phyloP scores from a whole-genome alignment of 2,888 invertebrate species.

The Megastigmus dorsalis region DNA sequence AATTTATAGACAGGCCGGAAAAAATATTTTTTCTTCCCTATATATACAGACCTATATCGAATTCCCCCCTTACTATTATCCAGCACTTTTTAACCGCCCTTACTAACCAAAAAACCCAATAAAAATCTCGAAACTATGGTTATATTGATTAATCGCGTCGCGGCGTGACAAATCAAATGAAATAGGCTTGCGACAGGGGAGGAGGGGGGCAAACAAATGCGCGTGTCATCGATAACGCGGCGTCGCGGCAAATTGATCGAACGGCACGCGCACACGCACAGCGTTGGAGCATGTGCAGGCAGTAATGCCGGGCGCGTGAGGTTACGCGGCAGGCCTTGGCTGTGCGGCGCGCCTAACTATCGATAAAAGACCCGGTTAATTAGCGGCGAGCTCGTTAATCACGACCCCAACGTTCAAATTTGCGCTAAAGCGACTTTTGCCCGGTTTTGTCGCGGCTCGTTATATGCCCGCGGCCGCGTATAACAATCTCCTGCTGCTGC shows the following conservation, averaged over 20 bases:
- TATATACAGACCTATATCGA: too few species aligned
- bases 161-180: slow-evolving; percentile 26
- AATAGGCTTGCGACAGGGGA: neutral
- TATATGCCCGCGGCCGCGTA: neutral
- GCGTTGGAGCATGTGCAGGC: too few species aligned
- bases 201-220: slow-evolving; percentile 10
- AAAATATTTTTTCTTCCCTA: too few species aligned
- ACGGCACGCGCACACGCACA: neutral
- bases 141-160: slow-evolving; percentile 17
- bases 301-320: neutral
- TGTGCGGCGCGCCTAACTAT: slow-evolving; percentile 22
- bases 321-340: neutral
- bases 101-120: too few species aligned
- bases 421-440: neutral
- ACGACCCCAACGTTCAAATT: slow-evolving; percentile 9
- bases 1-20: too few species aligned
- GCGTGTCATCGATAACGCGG: slow-evolving; percentile 9
- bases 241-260: slow-evolving; percentile 16
- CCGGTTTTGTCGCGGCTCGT: neutral
- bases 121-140: neutral
- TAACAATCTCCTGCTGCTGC: too few species aligned
- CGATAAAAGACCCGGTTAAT: slow-evolving; percentile 32
- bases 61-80: too few species aligned
- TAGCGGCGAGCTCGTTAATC: slow-evolving; percentile 1
- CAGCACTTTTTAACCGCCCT: too few species aligned